Conservation (phyloP, 2,797 vertebrate species). For the Eulemur mongoz region DNA sequence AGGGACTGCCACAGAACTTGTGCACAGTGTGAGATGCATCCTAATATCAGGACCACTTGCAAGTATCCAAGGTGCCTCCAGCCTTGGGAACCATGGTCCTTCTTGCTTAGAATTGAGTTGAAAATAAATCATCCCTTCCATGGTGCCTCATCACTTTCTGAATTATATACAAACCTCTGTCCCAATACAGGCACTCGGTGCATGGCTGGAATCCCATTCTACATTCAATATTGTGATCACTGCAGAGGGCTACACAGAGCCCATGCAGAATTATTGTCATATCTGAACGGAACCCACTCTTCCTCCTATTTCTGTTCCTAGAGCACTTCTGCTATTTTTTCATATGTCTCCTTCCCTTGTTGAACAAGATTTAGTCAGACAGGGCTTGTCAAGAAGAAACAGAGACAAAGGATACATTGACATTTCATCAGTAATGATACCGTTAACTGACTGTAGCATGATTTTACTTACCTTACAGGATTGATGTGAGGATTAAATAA, state of each 20-base stretch:
- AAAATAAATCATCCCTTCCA: neutral
- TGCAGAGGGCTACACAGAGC: neutral
- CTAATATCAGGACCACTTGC: neutral
- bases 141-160: neutral
- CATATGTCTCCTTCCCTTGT: neutral
- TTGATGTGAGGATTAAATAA: neutral
- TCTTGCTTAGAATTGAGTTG: neutral
- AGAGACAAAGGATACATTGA: neutral
- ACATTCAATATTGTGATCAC: neutral
- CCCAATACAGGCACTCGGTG: neutral
- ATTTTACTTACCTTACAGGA: neutral
- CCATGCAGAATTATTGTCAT: neutral
- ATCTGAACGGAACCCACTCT: neutral
- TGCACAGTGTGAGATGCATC: neutral
- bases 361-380: neutral
- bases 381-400: neutral
- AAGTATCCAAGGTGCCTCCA: neutral
- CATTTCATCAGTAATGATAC: neutral
- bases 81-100: neutral
- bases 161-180: neutral
- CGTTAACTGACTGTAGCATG: neutral
- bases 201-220: neutral
- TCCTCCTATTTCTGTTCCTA: neutral
- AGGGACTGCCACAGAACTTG: neutral
- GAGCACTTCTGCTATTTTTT: neutral